phyloP scores from a whole-genome alignment of 2,888 invertebrate genomes.

The Aspidiotus destructor region DNA sequence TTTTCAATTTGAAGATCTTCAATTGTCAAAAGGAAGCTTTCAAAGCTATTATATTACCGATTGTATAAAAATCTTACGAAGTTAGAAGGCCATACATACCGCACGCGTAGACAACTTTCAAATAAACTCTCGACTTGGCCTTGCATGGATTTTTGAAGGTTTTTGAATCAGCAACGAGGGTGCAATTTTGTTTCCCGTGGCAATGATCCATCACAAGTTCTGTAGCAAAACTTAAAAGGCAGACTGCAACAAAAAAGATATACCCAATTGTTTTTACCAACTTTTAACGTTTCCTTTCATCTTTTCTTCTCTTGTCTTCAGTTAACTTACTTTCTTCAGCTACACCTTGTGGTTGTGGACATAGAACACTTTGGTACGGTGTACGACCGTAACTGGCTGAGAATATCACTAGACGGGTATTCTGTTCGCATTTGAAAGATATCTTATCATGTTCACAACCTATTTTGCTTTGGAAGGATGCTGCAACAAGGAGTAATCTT shows the following conservation, averaged over 20 bases:
- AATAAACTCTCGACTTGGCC: slow-evolving; percentile 64
- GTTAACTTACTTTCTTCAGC: slow-evolving; percentile 66
- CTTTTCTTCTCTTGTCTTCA: neutral
- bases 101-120: slow-evolving; percentile 79
- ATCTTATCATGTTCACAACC: slow-evolving; percentile 86
- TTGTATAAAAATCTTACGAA: neutral
- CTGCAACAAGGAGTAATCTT: slow-evolving; percentile 45
- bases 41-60: too few species aligned
- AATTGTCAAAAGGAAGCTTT: too few species aligned
- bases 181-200: slow-evolving; percentile 71
- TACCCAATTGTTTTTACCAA: too few species aligned
- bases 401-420: slow-evolving; percentile 81
- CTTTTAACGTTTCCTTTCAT: neutral
- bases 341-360: slow-evolving; percentile 74
- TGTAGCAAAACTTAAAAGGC: slow-evolving; percentile 78
- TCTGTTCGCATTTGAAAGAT: slow-evolving; percentile 75
- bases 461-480: slow-evolving; percentile 86
- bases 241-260: slow-evolving; percentile 53
- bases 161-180: slow-evolving; percentile 65
- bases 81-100: slow-evolving; percentile 55
- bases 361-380: slow-evolving; percentile 75
- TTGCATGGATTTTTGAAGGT: slow-evolving; percentile 77
- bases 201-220: slow-evolving; percentile 81
- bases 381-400: slow-evolving; percentile 86
- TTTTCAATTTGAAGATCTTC: too few species aligned